phyloP scores from a whole-genome alignment of 2,797 vertebrate genomes.

The Odontamblyopus rebecca region DNA sequence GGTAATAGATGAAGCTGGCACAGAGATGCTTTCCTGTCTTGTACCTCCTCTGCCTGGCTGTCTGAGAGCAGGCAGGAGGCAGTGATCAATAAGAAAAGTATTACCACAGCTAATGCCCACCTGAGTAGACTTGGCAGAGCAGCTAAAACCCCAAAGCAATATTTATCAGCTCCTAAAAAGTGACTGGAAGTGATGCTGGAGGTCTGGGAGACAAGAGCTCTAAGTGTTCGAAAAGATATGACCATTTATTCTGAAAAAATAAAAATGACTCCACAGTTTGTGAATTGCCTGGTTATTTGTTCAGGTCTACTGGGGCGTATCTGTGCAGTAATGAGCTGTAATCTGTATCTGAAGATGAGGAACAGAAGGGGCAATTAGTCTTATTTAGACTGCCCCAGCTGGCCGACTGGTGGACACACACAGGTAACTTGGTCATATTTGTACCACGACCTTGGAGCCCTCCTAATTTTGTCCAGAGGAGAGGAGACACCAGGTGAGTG shows the following conservation, averaged over 20 bases:
- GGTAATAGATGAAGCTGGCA: conserved; percentile 22
- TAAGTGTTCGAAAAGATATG: conserved; percentile 36
- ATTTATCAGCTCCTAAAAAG: conserved; percentile 26
- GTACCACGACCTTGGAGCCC: conserved; percentile 50
- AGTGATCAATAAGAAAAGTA: conserved; percentile 54
- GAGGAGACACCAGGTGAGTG: neutral
- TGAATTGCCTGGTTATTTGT: conserved; percentile 40
- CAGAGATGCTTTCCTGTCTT: conserved; percentile 27
- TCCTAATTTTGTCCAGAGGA: conserved; percentile 8
- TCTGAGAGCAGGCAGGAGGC: conserved; percentile 36
- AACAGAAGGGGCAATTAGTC: conserved; percentile 69
- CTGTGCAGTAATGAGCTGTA: conserved; percentile 62
- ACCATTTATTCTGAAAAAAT: conserved; percentile 19
- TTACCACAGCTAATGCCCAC: conserved; percentile 47
- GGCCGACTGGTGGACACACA: conserved; percentile 22
- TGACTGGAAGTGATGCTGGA: conserved; percentile 20
- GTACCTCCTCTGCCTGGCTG: conserved; percentile 21
- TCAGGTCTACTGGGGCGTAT: conserved; percentile 41
- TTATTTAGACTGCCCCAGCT: conserved; percentile 50
- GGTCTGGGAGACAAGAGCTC: conserved; percentile 19
- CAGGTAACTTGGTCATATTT: conserved; percentile 35
- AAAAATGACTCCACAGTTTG: conserved; percentile 8
- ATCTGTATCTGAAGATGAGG: conserved; percentile 58
- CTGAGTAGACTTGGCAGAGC: conserved; percentile 45
- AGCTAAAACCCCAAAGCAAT: conserved; percentile 33